Base-by-base conservation (phyloP, 2,113 vertebrate species). In the Cyprinodon tularosa region DNA sequence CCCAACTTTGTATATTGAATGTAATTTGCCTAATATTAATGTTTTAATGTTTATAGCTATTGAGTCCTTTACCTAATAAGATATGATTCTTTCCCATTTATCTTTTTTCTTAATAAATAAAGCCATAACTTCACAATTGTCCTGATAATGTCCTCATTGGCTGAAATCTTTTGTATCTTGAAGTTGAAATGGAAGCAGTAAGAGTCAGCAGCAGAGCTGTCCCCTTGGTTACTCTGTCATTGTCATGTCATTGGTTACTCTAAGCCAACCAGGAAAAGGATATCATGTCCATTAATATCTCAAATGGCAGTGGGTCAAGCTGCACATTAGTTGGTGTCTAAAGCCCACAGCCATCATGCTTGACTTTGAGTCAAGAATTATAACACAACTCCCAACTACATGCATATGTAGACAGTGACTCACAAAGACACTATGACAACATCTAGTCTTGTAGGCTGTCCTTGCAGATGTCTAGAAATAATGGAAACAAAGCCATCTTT, bases 301-400 rank as follows among this genome's bases (percentile, higher is more conserved):
- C 38, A 77, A 75, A 69, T 75, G 45, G 42, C 60, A 78, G 42
- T 48, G 40, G 62, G 66, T 76, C 69, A 80, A 66, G 75, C 70
- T 78, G 65, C 47, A 44, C 45, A 37, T 71, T 78, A 76, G 74
- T 65, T 45, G 47, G 53, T 50, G 60, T 67, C 39, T 4, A 14
- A 64, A 72, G 42, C 36, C 37, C 62, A 36, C 39, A 57, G 20
- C 9, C 36, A 65, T 62, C 77, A 71, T 39, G 68, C 63, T 76
- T 82, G 74, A 84, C 64, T 76, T 63, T 4, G 50, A 77, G 65
- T 86, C 74, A 84, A 83, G 75, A 84, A 86, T 86, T 77, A 68
- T 61, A 87, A 77, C 61, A 68, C 62, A 72, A 63, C 47, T 70
- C 76, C 11, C 36, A 4, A 71, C 53, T 39, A 48, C 64, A 39